Evolutionary conservation across 2,888 invertebrate species (phyloP).

Genomic region (Drosophila neonasuta): DNA sequence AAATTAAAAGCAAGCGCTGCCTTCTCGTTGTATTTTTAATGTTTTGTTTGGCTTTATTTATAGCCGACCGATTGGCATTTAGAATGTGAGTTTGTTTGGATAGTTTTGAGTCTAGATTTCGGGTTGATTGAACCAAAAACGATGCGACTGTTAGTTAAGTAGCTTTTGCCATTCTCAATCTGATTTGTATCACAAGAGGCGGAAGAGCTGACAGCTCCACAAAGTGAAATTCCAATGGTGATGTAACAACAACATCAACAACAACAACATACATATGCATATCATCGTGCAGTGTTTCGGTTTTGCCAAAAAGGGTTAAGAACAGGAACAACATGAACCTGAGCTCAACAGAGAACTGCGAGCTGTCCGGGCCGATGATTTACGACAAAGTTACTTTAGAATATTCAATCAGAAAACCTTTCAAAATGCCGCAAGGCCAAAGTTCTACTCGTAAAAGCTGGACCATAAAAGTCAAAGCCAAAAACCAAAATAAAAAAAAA

Average conservation of each 20-base stretch:
- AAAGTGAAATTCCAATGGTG: constrained; percentile 7
- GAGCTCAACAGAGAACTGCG: constrained; percentile 19
- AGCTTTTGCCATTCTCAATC: constrained; percentile 37
- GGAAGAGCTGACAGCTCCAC: constrained; percentile 8
- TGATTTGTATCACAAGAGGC: constrained; percentile 21
- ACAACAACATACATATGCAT: constrained; percentile 37
- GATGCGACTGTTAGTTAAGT: constrained; percentile 28
- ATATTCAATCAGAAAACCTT: constrained; percentile 73
- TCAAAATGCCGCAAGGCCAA: constrained; percentile 75
- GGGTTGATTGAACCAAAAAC: constrained; percentile 24
- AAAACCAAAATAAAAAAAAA: not conserved
- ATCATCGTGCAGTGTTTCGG: constrained; percentile 28
- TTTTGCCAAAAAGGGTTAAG: constrained; percentile 24
- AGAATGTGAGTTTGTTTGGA: constrained; percentile 19
- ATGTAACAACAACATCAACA: constrained; percentile 24
- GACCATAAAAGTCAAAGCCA: constrained; percentile 47
- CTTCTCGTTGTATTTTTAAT: not conserved
- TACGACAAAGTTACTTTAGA: constrained; percentile 69
- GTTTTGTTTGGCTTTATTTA: constrained; percentile 14
- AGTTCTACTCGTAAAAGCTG: constrained; percentile 54
- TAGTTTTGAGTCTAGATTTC: constrained; percentile 10
- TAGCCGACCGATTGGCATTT: constrained; percentile 25
- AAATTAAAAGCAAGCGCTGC: constrained; percentile 66
- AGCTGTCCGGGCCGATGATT: constrained; percentile 57
- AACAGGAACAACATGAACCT: constrained; percentile 15